Evolutionary conservation across 2,113 vertebrate genomes (phyloP).

Genomic region (Eulemur rufifrons): DNA sequence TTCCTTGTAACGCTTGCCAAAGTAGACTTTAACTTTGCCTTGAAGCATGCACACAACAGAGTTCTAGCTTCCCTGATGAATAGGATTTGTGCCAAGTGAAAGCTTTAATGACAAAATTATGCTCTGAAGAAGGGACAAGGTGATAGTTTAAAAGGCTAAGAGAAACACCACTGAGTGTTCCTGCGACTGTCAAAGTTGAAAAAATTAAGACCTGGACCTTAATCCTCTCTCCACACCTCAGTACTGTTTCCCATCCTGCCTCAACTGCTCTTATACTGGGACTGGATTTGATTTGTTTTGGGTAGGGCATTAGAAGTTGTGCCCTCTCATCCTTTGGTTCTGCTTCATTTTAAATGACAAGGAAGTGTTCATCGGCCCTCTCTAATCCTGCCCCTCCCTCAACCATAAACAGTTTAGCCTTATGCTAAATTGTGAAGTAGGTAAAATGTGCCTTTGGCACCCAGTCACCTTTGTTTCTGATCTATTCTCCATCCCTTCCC

Average conservation of each 20-base stretch:
- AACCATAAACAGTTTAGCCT: neutral
- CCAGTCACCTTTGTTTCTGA: neutral
- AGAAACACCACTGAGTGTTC: conserved; percentile 2
- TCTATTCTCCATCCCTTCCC: neutral
- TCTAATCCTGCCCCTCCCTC: neutral
- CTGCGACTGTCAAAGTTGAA: neutral
- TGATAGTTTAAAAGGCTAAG: conserved; percentile 14
- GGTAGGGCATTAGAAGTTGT: neutral
- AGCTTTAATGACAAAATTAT: conserved; percentile 70
- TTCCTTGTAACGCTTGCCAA: conserved; percentile 79
- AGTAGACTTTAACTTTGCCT: conserved; percentile 75
- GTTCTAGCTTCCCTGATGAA: conserved; percentile 65
- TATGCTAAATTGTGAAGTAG: neutral
- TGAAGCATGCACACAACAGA: conserved; percentile 70
- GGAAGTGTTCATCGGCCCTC: neutral
- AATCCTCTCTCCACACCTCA: neutral
- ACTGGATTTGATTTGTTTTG: neutral
- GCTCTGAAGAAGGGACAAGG: conserved; percentile 55
- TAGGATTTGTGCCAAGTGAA: conserved; percentile 61
- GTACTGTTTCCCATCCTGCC: neutral
- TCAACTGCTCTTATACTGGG: neutral
- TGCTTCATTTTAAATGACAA: neutral
- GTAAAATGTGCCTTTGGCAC: neutral
- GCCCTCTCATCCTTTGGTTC: neutral
- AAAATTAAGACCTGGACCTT: neutral